A percentile compares a stretch with the other conserved stretches of the same genome.
Evolutionary conservation across 2,797 vertebrate genomes (phyloP).

Genomic region (Heliangelus exortis): DNA sequence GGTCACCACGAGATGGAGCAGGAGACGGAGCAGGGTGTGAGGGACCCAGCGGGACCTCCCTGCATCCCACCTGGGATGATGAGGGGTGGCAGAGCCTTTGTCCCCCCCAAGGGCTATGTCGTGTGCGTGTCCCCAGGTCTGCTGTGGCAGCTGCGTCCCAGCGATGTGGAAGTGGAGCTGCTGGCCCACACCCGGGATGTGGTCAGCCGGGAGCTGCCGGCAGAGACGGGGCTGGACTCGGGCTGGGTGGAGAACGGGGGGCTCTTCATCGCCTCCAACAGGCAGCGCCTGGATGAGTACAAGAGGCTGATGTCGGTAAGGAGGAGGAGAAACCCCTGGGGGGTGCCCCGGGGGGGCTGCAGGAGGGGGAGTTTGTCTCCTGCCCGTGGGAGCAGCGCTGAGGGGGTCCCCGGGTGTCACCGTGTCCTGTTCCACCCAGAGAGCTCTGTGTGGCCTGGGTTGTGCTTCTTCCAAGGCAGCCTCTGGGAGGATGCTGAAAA

Average conservation of each 20-base stretch:
- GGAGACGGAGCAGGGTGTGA: not conserved
- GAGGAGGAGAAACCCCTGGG: not conserved
- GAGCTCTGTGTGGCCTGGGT: accelerated
- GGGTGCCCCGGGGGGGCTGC: not conserved
- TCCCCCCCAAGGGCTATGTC: not conserved
- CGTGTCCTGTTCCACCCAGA: accelerated
- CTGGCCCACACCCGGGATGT: slow-evolving; percentile 91
- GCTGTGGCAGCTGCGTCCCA: slow-evolving; percentile 96
- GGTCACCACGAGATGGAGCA: slow-evolving; percentile 38
- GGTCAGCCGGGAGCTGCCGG: slow-evolving; percentile 88
- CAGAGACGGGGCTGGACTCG: slow-evolving; percentile 92
- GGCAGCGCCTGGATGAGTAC: slow-evolving; percentile 95
- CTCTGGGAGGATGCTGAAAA: not conserved
- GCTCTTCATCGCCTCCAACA: slow-evolving; percentile 96
- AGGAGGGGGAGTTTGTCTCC: accelerated
- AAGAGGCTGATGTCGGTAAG: slow-evolving; percentile 96
- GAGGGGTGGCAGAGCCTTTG: accelerated
- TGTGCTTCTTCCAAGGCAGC: not conserved
- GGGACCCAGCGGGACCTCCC: accelerated
- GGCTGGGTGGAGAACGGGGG: slow-evolving; percentile 98
- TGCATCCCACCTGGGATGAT: accelerated
- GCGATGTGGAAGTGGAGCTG: slow-evolving; percentile 95
- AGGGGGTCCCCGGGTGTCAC: accelerated
- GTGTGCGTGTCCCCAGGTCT: slow-evolving; percentile 79
- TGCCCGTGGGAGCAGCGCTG: not conserved